These are phyloP conservation scores for Etheostoma spectabile DNA, from an alignment of 2,113 vertebrate species.

Conservation along the genomic window DNA sequence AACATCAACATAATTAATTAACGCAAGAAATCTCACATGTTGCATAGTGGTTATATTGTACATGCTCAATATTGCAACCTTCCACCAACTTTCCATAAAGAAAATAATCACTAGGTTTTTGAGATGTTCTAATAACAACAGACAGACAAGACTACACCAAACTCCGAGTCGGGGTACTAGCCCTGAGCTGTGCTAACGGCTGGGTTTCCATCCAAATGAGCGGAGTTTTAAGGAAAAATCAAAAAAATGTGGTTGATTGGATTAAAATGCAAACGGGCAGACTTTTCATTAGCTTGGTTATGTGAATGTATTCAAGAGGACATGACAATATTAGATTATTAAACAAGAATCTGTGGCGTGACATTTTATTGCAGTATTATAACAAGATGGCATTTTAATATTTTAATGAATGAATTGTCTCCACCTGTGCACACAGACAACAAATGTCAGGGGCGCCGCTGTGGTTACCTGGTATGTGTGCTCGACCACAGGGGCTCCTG, in stretches of 20 bases:
- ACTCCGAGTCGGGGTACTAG: not conserved
- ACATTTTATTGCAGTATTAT: constrained; percentile 7
- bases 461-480: not conserved
- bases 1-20: no score
- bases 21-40: not conserved
- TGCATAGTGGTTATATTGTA: not conserved
- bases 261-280: not conserved
- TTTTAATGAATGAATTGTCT: constrained; percentile 7
- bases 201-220: not conserved
- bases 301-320: not conserved
- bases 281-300: not conserved
- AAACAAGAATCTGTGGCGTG: not conserved
- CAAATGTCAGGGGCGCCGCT: not conserved
- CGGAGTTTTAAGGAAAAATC: not conserved
- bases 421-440: not conserved
- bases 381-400: not conserved
- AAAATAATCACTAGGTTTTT: not conserved
- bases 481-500: not conserved
- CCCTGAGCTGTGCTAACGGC: not conserved
- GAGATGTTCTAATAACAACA: not conserved
- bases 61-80: not conserved
- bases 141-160: not conserved
- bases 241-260: not conserved
- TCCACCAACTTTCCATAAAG: not conserved
- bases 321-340: not conserved